phyloP scores from a whole-genome alignment of 2,797 vertebrate species.

The Coilia nasus region DNA sequence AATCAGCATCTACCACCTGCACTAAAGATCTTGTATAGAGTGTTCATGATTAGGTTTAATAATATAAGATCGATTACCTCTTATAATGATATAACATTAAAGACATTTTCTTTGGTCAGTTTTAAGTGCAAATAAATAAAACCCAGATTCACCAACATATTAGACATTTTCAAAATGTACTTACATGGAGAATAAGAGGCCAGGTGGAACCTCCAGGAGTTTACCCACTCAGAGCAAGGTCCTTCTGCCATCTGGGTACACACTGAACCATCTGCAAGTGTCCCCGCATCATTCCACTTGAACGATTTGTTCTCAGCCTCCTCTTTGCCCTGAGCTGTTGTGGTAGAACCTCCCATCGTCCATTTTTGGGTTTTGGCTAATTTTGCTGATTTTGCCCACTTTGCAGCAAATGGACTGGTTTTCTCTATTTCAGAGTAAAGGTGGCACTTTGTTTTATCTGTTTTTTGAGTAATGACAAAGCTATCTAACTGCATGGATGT shows the following conservation, averaged over 20 bases:
- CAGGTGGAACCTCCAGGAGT: conserved; percentile 49
- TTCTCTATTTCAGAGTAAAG: not conserved
- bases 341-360: not conserved
- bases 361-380: conserved; percentile 37
- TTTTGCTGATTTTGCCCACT: not conserved
- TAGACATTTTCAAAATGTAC: not conserved
- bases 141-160: not conserved
- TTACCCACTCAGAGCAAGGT: conserved; percentile 37
- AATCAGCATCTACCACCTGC: not conserved
- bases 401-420: not conserved
- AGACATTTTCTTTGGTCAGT: not conserved
- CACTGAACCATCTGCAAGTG: conserved; percentile 28
- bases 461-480: not conserved
- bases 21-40: not conserved
- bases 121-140: not conserved
- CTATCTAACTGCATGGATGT: not conserved
- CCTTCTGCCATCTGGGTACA: conserved; percentile 5
- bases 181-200: conserved; percentile 2
- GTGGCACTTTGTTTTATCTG: not conserved
- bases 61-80: not conserved
- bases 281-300: conserved; percentile 48
- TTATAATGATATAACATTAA: not conserved
- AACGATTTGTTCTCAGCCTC: conserved; percentile 30
- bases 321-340: not conserved
- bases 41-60: not conserved